Conservation (phyloP, 2,113 vertebrate species). For the Pristiophorus japonicus region DNA sequence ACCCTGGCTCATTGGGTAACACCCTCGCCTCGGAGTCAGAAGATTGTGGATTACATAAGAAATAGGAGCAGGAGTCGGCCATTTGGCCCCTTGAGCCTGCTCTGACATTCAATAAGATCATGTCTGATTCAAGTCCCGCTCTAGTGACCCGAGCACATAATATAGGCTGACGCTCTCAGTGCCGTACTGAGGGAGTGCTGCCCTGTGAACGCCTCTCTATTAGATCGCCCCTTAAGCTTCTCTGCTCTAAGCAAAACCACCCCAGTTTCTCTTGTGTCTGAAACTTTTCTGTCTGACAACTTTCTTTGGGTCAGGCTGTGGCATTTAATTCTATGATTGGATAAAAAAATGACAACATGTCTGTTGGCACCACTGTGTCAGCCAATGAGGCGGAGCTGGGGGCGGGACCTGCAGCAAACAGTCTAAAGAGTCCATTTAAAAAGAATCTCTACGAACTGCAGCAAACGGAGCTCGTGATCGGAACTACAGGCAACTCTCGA, state of each 20-base stretch:
- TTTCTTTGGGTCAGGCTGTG: no score
- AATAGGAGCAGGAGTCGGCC: no score
- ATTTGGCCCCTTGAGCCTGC: no score
- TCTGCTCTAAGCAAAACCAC: no score
- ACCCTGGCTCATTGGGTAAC: background rate
- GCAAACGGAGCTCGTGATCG: background rate
- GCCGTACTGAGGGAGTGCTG: background rate
- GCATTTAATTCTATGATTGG: no score
- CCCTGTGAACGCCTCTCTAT: no score
- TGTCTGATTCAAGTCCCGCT: background rate
- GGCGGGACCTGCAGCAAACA: background rate
- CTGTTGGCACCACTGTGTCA: background rate
- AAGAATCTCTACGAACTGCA: background rate
- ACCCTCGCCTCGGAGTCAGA: background rate
- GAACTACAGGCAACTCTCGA: background rate
- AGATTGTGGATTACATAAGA: no score
- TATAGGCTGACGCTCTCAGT: background rate
- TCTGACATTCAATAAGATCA: no score
- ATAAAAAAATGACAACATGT: background rate
- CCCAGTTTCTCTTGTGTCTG: no score
- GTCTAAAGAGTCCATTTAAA: background rate
- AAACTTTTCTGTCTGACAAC: no score
- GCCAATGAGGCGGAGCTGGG: background rate
- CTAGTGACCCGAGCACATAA: background rate
- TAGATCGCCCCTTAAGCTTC: no score